Evolutionary conservation across 2,888 invertebrate genomes (phyloP), one percentile per base, ranked within the genome.

Genomic region (Nematopogon swammerdamellus): DNA sequence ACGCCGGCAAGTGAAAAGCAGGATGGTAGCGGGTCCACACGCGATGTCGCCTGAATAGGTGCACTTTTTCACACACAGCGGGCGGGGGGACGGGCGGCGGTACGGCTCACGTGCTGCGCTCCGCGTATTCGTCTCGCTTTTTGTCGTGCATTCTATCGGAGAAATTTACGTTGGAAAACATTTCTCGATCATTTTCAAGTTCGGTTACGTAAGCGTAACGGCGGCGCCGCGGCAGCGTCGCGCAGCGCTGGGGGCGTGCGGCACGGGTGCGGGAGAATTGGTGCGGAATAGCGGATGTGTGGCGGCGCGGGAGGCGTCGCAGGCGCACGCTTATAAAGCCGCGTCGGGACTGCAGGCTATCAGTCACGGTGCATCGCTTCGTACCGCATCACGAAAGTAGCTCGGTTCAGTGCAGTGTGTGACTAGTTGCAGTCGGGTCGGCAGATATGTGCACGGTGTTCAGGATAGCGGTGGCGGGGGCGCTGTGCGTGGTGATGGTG

Each of bases 271-370:
- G 60, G 65, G 70, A 70, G 80, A 80, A 80, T 69, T 77, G 70
- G 80, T 77, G 80, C 80, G 76, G 80, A 80, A 80, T 79, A 70
- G 77, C 80, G 80, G 80, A 80, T 80, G 76, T 75, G 70, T 73
- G 71, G 68, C 70, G 66, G 69, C 74, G 74, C 64, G 19, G 44
- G 25, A 48, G 50, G 50, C 50, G 45, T 46, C 63, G 67, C 70
- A 68, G 72, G 70, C 70, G 69, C 68, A 64, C 72, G 64, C 72
- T 75, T 80, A 80, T 80, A 80, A 80, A 70, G 68, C 69, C 72
- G 71, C 67, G 64, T 70, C 66, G 65, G 65, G 64, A 62, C 62
- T 68, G 66, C 59, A 62, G 65, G 61, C 66, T 61, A 69, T 64
- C 80, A 80, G 80, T 80, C 65, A 72, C 67, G 62, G 65, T 47